Percentiles rank a stretch among this genome's conserved stretches.
phyloP scores from a whole-genome alignment of 2,797 vertebrate species.

The Antennarius maculatus region DNA sequence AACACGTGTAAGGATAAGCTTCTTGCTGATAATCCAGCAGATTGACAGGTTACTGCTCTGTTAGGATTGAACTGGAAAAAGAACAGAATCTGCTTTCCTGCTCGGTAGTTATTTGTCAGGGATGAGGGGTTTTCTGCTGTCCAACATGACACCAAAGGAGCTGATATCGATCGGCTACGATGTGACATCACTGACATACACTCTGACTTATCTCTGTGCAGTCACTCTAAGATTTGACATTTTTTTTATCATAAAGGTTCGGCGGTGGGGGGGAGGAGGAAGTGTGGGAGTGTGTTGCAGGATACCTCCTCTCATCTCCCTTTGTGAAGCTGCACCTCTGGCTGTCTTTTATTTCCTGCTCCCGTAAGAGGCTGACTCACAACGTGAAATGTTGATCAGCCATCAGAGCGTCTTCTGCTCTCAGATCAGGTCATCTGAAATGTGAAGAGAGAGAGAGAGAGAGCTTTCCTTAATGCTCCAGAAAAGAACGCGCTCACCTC shows the following conservation, averaged over 20 bases:
- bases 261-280: slow-evolving; percentile 30
- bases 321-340: slow-evolving; percentile 60
- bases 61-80: slow-evolving; percentile 24
- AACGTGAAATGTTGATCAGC: slow-evolving; percentile 38
- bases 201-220: background rate
- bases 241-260: too few species aligned
- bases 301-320: slow-evolving; percentile 64
- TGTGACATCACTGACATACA: slow-evolving; percentile 19
- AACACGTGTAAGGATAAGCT: slow-evolving; percentile 1
- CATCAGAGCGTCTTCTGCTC: slow-evolving; percentile 23
- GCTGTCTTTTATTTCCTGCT: slow-evolving; percentile 61
- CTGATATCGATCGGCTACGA: slow-evolving; percentile 44
- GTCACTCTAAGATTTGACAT: background rate
- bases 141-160: slow-evolving; percentile 24
- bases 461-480: slow-evolving; percentile 12
- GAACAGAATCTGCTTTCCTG: slow-evolving; percentile 31
- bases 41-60: slow-evolving; percentile 7
- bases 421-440: slow-evolving; percentile 41
- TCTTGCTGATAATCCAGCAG: slow-evolving; percentile 9
- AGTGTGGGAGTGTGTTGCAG: slow-evolving; percentile 55
- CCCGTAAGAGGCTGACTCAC: slow-evolving; percentile 39
- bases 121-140: slow-evolving; percentile 25
- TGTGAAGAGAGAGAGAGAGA: slow-evolving; percentile 28
- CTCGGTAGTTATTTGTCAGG: slow-evolving; percentile 38
- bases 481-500: slow-evolving; percentile 52